Evolutionary conservation across 2,113 vertebrate genomes (phyloP), one percentile per base, ranked within the genome.

Genomic region (Cisticola juncidis): DNA sequence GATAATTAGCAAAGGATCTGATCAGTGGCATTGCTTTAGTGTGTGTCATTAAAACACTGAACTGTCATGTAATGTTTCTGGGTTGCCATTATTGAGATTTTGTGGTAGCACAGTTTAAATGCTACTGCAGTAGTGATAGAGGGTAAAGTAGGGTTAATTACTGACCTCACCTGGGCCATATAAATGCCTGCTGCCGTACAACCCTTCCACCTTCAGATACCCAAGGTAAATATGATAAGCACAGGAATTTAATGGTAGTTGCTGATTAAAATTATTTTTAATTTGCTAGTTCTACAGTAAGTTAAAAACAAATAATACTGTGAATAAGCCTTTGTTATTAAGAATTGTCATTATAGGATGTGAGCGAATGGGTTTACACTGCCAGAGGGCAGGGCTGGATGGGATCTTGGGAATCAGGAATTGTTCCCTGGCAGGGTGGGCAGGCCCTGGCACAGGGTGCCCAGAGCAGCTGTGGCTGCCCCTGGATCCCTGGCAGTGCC

Each of bases 11-110:
- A 81, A 92, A 74, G 35, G 95, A 95, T 94, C 82, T 97, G 94
- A 98, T 98, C 96, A 97, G 88, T 93, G 91, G 36, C 80, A 93
- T 71, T 96, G 83, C 86, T 97, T 97, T 97, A 94, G 85, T 95
- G 66, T 85, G 92, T 90, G 84, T 76, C 94, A 89, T 97, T 97
- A 96, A 91, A 96, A 95, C 74, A 56, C 89, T 96, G 96, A 97
- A 95, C 77, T 92, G 61, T 92, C 22, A 3, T 22, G 92, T 65
- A 92, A 23, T 96, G 94, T 95, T 96, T 97, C 95, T 95, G 85
- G 68, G 86, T 76, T 90, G 81, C 78, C 93, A 93, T 97, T 96
- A 92, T 93, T 92, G 91, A 97, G 87, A 83, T 38, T 82, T 95
- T 88, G 83, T 86, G 95, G 94, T 80, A 89, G 86, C 78, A 89